phyloP scores from a whole-genome alignment of 2,888 invertebrate species.

The Diadegma fenestrale region DNA sequence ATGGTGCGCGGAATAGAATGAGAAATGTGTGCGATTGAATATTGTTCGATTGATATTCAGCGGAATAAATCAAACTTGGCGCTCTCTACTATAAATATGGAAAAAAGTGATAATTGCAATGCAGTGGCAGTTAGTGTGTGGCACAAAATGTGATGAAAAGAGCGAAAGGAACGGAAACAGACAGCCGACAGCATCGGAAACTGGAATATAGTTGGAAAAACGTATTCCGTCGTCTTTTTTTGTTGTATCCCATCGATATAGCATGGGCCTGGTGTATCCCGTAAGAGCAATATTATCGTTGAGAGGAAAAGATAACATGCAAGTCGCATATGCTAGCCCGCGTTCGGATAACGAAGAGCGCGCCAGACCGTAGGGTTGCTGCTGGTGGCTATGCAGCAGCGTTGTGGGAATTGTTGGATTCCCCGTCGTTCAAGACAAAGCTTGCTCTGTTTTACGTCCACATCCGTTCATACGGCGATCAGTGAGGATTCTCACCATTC shows the following conservation, averaged over 20 bases:
- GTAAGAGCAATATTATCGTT: constrained; percentile 81
- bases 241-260: background rate
- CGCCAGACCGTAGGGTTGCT: background rate
- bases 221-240: constrained; percentile 55
- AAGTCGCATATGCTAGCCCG: constrained; percentile 77
- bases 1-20: background rate
- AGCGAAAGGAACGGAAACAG: constrained; percentile 19
- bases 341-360: constrained; percentile 48
- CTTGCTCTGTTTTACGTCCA: constrained; percentile 13
- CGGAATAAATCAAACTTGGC: background rate
- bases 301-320: constrained; percentile 79
- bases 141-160: background rate
- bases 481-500: constrained; percentile 11
- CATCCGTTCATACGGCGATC: background rate
- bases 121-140: background rate
- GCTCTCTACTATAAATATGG: background rate
- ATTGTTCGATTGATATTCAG: background rate
- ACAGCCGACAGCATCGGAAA: constrained; percentile 43
- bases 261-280: constrained; percentile 22
- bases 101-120: background rate
- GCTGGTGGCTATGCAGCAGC: background rate
- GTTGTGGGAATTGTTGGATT: constrained; percentile 36
- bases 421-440: constrained; percentile 25
- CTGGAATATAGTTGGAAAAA: constrained; percentile 68
- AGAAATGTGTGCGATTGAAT: background rate